Base-by-base conservation (phyloP, 2,888 invertebrate genomes). In the Cheilosia scutellata region DNA sequence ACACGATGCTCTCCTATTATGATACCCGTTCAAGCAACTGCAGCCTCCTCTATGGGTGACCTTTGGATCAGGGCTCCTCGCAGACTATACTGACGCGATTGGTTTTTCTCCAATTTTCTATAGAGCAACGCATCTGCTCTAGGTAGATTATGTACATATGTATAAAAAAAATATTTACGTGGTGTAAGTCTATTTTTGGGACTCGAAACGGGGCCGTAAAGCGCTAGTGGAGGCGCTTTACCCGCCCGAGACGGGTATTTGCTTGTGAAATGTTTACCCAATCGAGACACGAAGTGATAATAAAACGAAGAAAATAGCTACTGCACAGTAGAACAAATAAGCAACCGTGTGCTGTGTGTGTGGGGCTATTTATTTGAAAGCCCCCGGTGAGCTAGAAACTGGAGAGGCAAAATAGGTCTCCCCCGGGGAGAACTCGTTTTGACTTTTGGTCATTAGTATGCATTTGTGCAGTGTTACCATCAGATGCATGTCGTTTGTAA, bases 161-260 rank as follows among this genome's bases (percentile, higher is more conserved):
- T 51, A 11, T 51, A n/a, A 3, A 2, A 51, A n/a, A 3, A 2
- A 51, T 84, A 70, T 84, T 79, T 79, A 78, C 53, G 57, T 49
- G 71, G 71, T 76, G 84, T 71, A 60, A 80, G 72, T 80, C 76
- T 86, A 86, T 82, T 86, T 86, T 86, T 80, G 86, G 86, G 76
- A 75, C 25, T 55, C n/a, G 33, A 84, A 84, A 84, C 49, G 79
- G 79, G 84, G 84, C 84, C 79, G 79, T 37, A n/a, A n/a, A n/a
- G 11, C 44, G 44, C 63, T 20, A 29, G 16, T 40, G 79, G 71
- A 62, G 74, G 47, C 62, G 65, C 77, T 78, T 66, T 58, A 60
- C 40, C 63, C 55, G 44, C 37, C 55, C 60, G 37, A 63, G 75
- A 70, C 58, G 68, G 53, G 49, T 47, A 66, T 40, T 60, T 72